Conservation (phyloP, 2,113 vertebrate species). For the Emydocephalus ijimae region DNA sequence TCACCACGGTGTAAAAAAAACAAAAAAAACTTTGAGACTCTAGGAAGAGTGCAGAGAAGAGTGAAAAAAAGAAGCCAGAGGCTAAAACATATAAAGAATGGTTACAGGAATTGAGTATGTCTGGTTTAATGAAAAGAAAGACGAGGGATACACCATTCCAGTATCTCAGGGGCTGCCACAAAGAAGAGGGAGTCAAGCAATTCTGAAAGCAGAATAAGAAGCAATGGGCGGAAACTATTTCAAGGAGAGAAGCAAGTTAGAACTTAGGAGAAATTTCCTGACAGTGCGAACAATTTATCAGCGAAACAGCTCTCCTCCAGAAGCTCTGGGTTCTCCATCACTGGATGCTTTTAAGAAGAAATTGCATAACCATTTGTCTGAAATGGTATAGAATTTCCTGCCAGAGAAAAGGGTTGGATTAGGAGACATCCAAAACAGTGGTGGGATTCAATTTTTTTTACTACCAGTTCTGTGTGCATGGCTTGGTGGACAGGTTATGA, state of each 20-base stretch:
- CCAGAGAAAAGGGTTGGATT: no score
- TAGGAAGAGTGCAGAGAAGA: not conserved
- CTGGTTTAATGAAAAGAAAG: not conserved
- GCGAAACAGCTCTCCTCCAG: not conserved
- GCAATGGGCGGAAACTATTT: not conserved
- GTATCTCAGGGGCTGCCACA: not conserved
- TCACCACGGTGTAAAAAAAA: not conserved
- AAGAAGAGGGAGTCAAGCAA: not conserved
- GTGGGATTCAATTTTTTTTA: no score
- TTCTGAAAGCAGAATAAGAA: not conserved
- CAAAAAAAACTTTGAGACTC: not conserved
- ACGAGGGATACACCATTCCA: not conserved
- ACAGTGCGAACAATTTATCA: not conserved
- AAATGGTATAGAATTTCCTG: not conserved
- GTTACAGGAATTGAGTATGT: not conserved
- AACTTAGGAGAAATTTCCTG: not conserved
- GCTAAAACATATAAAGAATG: not conserved
- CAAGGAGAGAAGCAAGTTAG: not conserved
- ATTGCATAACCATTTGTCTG: not conserved
- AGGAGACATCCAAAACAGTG: no score
- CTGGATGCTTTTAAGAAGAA: not conserved
- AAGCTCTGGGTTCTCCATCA: not conserved
- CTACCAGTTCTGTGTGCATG: no score
- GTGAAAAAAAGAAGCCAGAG: not conserved
- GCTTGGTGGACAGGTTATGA: no score